These are phyloP conservation scores for Drosophila ezoana DNA, from an alignment of 2,888 invertebrate genomes.

Conservation along the genomic window DNA sequence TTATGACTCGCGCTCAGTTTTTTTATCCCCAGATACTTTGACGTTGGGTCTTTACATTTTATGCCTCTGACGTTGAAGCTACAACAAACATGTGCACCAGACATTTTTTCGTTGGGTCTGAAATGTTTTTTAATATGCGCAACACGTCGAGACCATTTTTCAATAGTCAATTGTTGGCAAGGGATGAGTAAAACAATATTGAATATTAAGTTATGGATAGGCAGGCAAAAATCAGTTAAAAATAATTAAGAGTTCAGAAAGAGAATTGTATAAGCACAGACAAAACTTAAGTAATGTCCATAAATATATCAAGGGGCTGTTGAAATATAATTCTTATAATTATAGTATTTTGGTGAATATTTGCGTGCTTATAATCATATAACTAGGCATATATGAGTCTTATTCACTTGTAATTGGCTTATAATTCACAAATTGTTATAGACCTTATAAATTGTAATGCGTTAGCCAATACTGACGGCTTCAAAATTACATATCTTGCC, in stretches of 20 bases:
- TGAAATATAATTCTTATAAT: no score
- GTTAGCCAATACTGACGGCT: neutral
- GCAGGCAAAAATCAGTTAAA: constrained; percentile 20
- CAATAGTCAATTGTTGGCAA: constrained; percentile 48
- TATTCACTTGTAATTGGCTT: neutral
- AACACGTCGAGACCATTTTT: constrained; percentile 46
- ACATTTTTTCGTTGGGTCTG: constrained; percentile 10
- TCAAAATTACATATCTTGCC: neutral
- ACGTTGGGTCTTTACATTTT: constrained; percentile 39
- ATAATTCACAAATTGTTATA: neutral
- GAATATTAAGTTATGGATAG: constrained; percentile 16
- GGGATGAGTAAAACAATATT: constrained; percentile 24
- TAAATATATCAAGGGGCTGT: no score
- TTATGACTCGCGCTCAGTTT: constrained; percentile 45
- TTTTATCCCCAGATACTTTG: constrained; percentile 15
- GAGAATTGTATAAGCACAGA: neutral
- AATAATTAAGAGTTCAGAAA: constrained; percentile 27
- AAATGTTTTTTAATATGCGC: constrained; percentile 64
- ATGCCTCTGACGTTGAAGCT: constrained; percentile 25
- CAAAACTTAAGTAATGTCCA: neutral
- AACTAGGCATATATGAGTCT: neutral
- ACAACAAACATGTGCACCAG: constrained; percentile 28
- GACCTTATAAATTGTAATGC: no score
- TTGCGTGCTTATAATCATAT: no score
- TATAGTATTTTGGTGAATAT: no score